Base-by-base conservation (phyloP, 2,113 vertebrate species). In the Pedetes capensis region DNA sequence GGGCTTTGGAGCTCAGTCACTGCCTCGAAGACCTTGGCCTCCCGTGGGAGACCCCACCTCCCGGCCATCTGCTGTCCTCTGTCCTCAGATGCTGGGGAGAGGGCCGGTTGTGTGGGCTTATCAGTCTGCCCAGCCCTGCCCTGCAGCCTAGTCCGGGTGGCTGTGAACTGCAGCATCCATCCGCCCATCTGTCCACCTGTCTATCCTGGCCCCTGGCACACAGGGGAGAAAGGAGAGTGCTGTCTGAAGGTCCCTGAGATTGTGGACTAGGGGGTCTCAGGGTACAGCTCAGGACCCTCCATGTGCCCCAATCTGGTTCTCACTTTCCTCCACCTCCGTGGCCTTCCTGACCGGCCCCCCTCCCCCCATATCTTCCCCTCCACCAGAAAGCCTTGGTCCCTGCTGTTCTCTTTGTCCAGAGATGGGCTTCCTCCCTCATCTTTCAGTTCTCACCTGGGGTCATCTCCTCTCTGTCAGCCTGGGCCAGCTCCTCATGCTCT, bases 61-160 rank as follows among this genome's bases (percentile, higher is more conserved):
- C 25, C 37, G 3, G 25, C 97, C 94, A 96, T 96, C 97, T 91
- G 92, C 51, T 88, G n/a, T n/a, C 32, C 61, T 42, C n/a, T n/a
- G n/a, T n/a, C 4, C 34, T 7, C 0, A 4, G 63, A 23, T 34
- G n/a, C 89, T 49, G 39, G 66, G 57, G 82, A 32, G 64, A 44
- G 75, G 69, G 22, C 63, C 78, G 76, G 76, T 83, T 75, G 75
- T 27, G 53, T 17, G 14, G 23, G 3, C 74, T 91, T 66, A 57
- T 92, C 87, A 68, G 39, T 23, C 68, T 37, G 9, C 55, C 25
- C 39, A 55, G 72, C n/a, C 27, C 66, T 87, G 71, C 92, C 69
- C 87, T 2, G n/a, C 7, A 23, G 85, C 47, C 42, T 42, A 55
- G 37, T 32, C 14, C 1, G 9, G 14, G 23, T 22, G 57, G 69